Base-by-base conservation (phyloP, 92 coral and sea anemone genomes). In the Paramuricea clavata region DNA sequence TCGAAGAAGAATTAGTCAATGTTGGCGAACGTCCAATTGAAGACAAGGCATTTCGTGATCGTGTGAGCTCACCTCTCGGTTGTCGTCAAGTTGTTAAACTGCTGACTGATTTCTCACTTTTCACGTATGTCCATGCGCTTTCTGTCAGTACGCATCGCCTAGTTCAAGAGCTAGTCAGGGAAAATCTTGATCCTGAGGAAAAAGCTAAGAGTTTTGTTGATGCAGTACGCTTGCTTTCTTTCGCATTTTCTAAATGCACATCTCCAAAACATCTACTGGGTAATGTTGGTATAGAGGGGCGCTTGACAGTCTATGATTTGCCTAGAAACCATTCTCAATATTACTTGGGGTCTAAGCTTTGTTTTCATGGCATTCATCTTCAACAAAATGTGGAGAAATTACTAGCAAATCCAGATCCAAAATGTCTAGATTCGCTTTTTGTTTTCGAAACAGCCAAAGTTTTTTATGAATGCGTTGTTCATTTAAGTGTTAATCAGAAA, bases 401-500 rank as follows among this genome's bases (percentile, higher is more conserved):
- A 1, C 81, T 85, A 3, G 49, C 35, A 13, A 68, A 82, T 49
- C 27, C 13, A 31, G 34, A 47, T 19, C 62, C 3, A 54, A 54
- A 21, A 17, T 62, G 50, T 44, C 59, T 69, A 44, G 74, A 54
- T 19, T 54, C 62, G 23, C 22, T 54, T 5, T 54, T 17, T 8
- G 26, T 31, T 6, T 7, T 33, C 7, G 82, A 84, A 54, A 19
- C 80, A 0, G 56, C 82, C 30, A 65, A 76, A 26, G 10, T 84
- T 52, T 10, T 84, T 0, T 71, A 84, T 17, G 88, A 84, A 39
- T 54, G 78, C 54, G 88, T 67, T n/a, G 41, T 84, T 6, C n/a
- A 84, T 21, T 41, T 84, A 13, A 35, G 83, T 47, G 88, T 41
- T 5, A 26, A 65, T 39, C 50, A 52, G 26, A 80, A 56, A 13